Conservation (phyloP, 2,797 vertebrate genomes). For the Carapus acus region DNA sequence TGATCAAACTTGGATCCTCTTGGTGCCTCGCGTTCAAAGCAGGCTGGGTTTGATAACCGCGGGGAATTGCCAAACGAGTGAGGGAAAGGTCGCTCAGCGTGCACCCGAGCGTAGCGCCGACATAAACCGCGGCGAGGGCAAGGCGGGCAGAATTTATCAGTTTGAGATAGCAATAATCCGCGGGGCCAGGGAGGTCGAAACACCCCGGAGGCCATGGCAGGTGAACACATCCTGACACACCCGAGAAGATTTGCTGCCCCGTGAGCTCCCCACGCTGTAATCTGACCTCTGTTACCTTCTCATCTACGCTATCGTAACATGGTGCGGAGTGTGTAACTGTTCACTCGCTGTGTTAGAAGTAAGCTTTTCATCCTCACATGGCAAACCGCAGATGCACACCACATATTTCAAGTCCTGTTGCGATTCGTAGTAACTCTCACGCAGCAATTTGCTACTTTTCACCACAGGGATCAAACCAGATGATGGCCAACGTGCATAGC, state of each 20-base stretch:
- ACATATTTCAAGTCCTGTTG: no score
- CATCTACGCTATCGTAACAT: neutral
- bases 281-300: conserved; percentile 27
- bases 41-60: conserved; percentile 10
- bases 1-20: conserved; percentile 17
- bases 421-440: no score
- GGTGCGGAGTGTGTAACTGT: no score
- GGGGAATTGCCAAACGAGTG: conserved; percentile 20
- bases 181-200: conserved; percentile 29
- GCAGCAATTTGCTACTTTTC: no score
- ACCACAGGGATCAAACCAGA: no score
- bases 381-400: no score
- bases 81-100: conserved; percentile 31
- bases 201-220: conserved; percentile 12
- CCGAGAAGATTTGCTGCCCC: conserved; percentile 9
- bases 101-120: no score
- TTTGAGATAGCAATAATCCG: conserved; percentile 12
- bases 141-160: conserved; percentile 21
- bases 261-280: neutral
- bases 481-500: no score
- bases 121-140: conserved; percentile 22
- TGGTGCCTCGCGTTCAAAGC: conserved; percentile 19
- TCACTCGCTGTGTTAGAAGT: no score
- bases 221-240: conserved; percentile 9
- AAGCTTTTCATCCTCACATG: no score